Evolutionary conservation across 2,113 vertebrate genomes (phyloP).

Genomic region (Notothenia coriiceps): DNA sequence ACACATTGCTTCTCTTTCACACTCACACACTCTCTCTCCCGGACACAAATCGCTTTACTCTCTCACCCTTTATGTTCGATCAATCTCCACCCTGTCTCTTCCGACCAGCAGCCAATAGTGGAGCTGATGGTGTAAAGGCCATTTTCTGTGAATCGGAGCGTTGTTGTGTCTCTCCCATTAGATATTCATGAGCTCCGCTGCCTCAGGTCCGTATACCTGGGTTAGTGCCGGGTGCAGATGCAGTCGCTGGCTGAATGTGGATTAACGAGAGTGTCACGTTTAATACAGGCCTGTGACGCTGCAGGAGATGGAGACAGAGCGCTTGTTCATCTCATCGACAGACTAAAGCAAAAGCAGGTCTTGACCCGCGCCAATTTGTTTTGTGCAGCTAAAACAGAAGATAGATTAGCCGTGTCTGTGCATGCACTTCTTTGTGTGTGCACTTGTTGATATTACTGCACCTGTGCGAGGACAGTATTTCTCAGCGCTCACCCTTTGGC

Average conservation of each 20-base stretch:
- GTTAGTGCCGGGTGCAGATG: conserved; percentile 17
- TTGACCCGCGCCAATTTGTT: conserved; percentile 60
- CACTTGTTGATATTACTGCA: conserved; percentile 27
- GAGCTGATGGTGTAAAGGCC: conserved; percentile 60
- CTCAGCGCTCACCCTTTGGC: conserved; percentile 7
- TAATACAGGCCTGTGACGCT: conserved; percentile 61
- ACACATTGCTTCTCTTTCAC: conserved; percentile 45
- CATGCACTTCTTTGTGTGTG: conserved; percentile 28
- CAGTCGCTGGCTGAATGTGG: conserved; percentile 57
- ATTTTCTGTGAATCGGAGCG: conserved; percentile 69
- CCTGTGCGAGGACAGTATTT: conserved; percentile 11
- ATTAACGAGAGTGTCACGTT: conserved; percentile 74
- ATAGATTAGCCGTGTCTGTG: conserved; percentile 52
- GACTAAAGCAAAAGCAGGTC: conserved; percentile 57
- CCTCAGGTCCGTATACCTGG: conserved; percentile 63
- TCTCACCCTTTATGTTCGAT: conserved; percentile 70
- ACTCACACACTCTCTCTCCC: conserved; percentile 47
- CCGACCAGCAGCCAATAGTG: conserved; percentile 43
- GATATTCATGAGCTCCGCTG: conserved; percentile 76
- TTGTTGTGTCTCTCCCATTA: conserved; percentile 69
- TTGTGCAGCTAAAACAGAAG: conserved; percentile 43
- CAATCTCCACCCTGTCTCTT: conserved; percentile 51
- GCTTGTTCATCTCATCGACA: conserved; percentile 72
- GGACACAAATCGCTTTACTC: conserved; percentile 59
- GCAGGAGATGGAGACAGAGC: conserved; percentile 41